These are phyloP conservation scores for Nyctibius grandis DNA, from an alignment of 2,797 vertebrate species.

Conservation along the genomic window DNA sequence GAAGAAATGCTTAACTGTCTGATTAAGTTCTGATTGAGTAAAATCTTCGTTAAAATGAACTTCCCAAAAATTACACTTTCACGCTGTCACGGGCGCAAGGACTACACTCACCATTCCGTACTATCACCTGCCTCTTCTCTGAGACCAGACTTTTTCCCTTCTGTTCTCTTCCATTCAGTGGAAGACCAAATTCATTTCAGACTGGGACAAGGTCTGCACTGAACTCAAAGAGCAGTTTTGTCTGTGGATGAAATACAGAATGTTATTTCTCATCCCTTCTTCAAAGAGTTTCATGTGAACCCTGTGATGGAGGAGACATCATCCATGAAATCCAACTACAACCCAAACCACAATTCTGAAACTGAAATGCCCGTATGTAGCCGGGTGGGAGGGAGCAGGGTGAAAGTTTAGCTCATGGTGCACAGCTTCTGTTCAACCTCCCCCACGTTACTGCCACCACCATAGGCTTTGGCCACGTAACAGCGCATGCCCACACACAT, in stretches of 20 bases:
- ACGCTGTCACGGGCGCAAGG: neutral
- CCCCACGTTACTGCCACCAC: accelerated
- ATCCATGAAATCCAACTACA: neutral
- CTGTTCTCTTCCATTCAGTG: neutral
- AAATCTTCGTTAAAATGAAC: neutral
- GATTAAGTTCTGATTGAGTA: neutral
- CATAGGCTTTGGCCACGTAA: accelerated
- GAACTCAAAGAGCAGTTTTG: neutral
- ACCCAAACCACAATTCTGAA: neutral
- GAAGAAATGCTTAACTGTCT: neutral
- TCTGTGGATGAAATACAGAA: neutral
- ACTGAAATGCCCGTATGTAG: accelerated
- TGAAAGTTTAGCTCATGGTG: accelerated
- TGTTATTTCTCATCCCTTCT: neutral
- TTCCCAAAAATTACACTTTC: neutral
- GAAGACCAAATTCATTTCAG: neutral
- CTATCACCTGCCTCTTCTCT: neutral
- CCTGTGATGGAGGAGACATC: neutral
- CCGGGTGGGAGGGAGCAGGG: neutral
- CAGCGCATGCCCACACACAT: accelerated
- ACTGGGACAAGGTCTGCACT: neutral
- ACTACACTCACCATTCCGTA: accelerated
- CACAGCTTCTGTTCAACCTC: accelerated
- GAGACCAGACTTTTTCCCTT: neutral
- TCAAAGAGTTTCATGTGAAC: neutral